Conservation (phyloP, 2,888 invertebrate genomes). For the Micoletzkya japonica region DNA sequence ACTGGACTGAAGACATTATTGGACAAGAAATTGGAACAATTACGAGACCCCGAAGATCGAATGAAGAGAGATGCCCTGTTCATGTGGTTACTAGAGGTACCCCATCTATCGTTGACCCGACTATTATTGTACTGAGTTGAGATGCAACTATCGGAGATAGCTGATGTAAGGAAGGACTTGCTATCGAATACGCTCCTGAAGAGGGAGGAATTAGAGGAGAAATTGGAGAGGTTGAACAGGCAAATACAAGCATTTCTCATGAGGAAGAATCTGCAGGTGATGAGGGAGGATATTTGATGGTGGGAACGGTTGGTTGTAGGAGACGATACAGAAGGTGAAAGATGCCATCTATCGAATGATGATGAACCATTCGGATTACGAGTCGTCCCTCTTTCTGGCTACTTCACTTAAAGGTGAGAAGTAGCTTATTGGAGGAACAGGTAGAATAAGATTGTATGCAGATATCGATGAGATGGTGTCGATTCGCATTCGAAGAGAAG, state of each 20-base stretch:
- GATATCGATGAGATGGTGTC: conserved; percentile 89
- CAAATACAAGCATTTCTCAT: conserved; percentile 80
- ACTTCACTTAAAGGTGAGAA: conserved; percentile 75
- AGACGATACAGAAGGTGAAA: conserved; percentile 81
- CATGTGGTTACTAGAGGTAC: conserved; percentile 88
- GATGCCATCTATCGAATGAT: conserved; percentile 85
- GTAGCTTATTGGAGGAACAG: too few relatives aligned
- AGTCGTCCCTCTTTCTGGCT: conserved; percentile 84
- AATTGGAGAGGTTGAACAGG: conserved; percentile 71
- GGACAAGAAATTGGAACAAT: conserved; percentile 78
- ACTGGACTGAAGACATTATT: conserved; percentile 86
- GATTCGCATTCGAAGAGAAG: conserved; percentile 80
- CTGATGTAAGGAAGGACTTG: conserved; percentile 37
- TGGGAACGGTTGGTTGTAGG: conserved; percentile 64
- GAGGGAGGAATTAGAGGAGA: conserved; percentile 21
- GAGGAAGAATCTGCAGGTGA: conserved; percentile 73
- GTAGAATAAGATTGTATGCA: too few relatives aligned
- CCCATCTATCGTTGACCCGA: background rate
- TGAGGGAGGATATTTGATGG: background rate
- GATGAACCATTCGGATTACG: conserved; percentile 89
- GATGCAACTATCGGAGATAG: conserved; percentile 43
- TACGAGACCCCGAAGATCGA: conserved; percentile 70
- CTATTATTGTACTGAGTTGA: background rate
- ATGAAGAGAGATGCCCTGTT: conserved; percentile 89
- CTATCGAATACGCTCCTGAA: background rate